Conservation (phyloP, 2,797 vertebrate genomes). For the Peromyscus eremicus region DNA sequence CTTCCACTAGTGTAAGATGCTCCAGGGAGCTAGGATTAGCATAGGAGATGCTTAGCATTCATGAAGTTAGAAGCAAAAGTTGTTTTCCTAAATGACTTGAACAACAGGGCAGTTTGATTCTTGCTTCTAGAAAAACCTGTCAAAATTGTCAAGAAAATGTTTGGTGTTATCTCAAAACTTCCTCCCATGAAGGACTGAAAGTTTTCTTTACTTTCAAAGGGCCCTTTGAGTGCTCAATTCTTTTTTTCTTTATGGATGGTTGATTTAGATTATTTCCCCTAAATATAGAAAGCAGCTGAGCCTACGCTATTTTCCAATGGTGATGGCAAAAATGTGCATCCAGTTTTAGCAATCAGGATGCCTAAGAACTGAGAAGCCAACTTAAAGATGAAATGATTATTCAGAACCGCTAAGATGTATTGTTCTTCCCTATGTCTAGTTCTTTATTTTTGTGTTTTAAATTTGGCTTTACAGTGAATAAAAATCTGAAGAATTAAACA, state of each 20-base stretch:
- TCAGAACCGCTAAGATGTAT: neutral
- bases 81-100: constrained; percentile 83
- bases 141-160: constrained; percentile 53
- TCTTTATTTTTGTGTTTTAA: neutral
- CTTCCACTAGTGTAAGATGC: constrained; percentile 77
- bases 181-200: constrained; percentile 27
- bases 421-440: neutral
- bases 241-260: constrained; percentile 53
- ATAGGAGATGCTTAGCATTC: constrained; percentile 74
- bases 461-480: neutral
- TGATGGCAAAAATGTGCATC: neutral
- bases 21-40: constrained; percentile 76
- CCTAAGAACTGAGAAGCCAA: neutral
- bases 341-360: neutral
- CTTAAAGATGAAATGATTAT: neutral
- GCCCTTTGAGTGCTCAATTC: constrained; percentile 8
- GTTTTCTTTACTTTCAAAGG: neutral
- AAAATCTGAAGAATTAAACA: constrained; percentile 12
- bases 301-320: neutral
- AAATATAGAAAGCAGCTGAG: constrained; percentile 56
- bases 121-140: constrained; percentile 68
- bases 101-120: constrained; percentile 62
- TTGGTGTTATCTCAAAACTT: constrained; percentile 66
- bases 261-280: constrained; percentile 49
- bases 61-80: constrained; percentile 77